Base-by-base conservation (phyloP, 2,797 vertebrate species). In the Todus mexicanus region DNA sequence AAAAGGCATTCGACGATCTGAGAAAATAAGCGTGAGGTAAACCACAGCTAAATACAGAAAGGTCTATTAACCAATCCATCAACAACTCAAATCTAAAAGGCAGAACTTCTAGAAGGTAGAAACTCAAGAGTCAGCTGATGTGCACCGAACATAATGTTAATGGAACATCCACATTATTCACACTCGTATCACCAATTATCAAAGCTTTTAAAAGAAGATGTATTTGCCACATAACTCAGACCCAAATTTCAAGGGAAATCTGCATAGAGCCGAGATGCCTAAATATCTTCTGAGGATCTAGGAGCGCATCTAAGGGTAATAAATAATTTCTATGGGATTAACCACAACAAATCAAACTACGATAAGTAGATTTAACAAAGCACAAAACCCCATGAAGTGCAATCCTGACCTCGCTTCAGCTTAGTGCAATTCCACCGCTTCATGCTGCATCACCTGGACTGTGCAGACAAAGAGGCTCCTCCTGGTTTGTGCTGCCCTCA, bases 151-250 rank as follows among this genome's bases (percentile, higher is more conserved):
- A 68, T 82, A 91, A 93, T 80, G 89, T 83, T 96, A 96, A 97
- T 92, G 94, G 94, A 93, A 90, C 89, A 53, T 56, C 89, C 83
- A 63, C 87, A 85, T 93, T 90, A 84, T 89, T 89, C 86, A 90
- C 81, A 70, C 77, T 92, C 90, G 43, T 86, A 94, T 93, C 92
- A 83, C 90, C 87, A 93, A 96, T 96, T 95, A 94, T 68, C 89
- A 89, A 87, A 65, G 89, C 88, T 95, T 93, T 96, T 95, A 93
- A 84, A 96, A 91, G 89, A 83, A 74, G 87, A 60, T 43, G 26
- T 57, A 89, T 88, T 77, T 94, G 91, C 90, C 93, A 93, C 65
- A 84, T 59, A 96, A 76, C 73, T 91, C 14, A 25, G 86, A 86
- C 79, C 68, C 68, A 92, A 19, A 86, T 87, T 88, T 90, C 77